Evolutionary conservation across 2,113 vertebrate species (phyloP).

Genomic region (Chunga burmeisteri): DNA sequence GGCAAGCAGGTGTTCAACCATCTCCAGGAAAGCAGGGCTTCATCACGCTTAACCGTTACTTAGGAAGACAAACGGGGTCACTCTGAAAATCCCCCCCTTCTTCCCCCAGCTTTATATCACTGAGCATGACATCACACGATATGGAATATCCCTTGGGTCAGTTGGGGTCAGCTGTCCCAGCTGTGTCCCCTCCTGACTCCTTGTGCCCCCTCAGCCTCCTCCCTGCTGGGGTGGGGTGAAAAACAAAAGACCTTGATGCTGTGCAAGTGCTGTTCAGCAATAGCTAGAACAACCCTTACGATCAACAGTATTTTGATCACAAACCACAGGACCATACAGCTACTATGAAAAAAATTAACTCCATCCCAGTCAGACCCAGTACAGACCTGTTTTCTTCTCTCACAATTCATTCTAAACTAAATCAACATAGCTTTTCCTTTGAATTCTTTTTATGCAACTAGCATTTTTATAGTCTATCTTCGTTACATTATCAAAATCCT

Average conservation of each 20-base stretch:
- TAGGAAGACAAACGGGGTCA: not conserved
- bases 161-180: not conserved
- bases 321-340: not conserved
- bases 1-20: not conserved
- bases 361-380: not conserved
- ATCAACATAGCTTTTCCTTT: not conserved
- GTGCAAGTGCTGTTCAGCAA: not conserved
- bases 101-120: not conserved
- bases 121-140: fast-evolving
- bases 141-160: not conserved
- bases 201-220: no score
- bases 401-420: not conserved
- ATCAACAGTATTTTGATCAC: not conserved
- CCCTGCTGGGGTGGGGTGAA: fast-evolving
- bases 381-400: not conserved
- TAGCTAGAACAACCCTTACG: not conserved
- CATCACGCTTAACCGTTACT: fast-evolving
- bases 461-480: not conserved
- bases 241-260: not conserved
- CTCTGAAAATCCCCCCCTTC: not conserved
- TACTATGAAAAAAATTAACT: not conserved
- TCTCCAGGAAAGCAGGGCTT: not conserved
- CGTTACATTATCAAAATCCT: not conserved
- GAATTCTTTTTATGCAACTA: not conserved
- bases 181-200: not conserved